Conservation (phyloP, 2,888 invertebrate genomes). For the Drosophila diplacantha region DNA sequence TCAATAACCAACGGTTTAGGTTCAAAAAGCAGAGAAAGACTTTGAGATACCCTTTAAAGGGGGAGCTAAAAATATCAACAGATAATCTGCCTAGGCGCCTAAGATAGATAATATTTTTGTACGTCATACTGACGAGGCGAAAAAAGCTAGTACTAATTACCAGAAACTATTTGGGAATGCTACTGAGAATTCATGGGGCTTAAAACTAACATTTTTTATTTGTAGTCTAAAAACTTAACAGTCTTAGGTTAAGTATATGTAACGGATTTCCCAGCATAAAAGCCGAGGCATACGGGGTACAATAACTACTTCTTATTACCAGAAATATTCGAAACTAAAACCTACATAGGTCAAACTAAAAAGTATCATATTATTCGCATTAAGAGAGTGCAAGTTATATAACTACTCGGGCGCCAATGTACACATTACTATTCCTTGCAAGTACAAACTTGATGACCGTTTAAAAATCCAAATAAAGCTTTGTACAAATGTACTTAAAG, state of each 20-base stretch:
- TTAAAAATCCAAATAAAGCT: neutral
- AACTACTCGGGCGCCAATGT: neutral
- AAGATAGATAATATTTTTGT: neutral
- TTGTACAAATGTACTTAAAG: neutral
- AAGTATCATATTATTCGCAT: neutral
- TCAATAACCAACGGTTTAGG: conserved; percentile 29
- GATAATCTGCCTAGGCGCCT: neutral
- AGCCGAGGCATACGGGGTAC: neutral
- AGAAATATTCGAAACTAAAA: neutral
- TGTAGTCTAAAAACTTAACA: too few relatives aligned
- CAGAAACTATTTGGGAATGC: neutral
- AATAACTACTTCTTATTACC: neutral
- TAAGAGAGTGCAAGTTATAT: neutral
- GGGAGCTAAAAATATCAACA: neutral
- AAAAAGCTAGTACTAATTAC: neutral
- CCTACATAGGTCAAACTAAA: too few relatives aligned
- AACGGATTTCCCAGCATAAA: conserved; percentile 5
- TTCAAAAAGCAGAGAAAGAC: conserved; percentile 5
- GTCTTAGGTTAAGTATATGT: neutral
- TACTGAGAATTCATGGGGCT: neutral
- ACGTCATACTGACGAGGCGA: neutral
- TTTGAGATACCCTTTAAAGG: neutral
- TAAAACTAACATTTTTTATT: neutral
- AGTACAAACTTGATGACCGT: neutral
- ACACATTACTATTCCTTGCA: neutral